Evolutionary conservation across 2,888 invertebrate genomes (phyloP), one percentile per base, ranked within the genome.

Genomic region (Aproaerema taeniolella): DNA sequence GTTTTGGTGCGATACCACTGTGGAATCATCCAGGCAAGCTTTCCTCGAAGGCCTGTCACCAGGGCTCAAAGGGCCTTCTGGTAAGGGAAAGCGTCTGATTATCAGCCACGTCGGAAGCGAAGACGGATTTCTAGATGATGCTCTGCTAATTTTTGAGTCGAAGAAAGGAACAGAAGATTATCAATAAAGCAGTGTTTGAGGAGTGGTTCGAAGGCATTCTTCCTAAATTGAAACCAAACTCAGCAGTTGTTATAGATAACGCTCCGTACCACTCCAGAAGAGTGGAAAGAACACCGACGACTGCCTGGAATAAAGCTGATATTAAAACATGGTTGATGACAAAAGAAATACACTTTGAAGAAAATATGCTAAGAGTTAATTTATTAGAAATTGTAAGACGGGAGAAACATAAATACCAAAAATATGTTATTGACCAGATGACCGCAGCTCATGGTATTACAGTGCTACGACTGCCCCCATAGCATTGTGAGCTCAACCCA

Each of bases 11-110:
- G n/a, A n/a, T n/a, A n/a, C n/a, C n/a, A 29, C 29, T 10, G 42
- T 43, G 26, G 31, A 26, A 43, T 41, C 39, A 36, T 46, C 45
- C 42, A 42, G 49, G 38, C 45, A 53, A 38, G 50, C 48, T 31
- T 53, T 53, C 43, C 43, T 49, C 39, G 48, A 49, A 35, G 46
- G 48, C 39, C 44, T 51, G 40, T 50, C 43, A 38, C 47, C 52
- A 31, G 46, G 47, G 37, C 33, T 47, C 35, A 47, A 46, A 43
- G 38, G 42, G 38, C 47, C 45, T 41, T 29, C 38, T 41, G 43
- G 42, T 41, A 47, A 49, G 16, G 44, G 38, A 1, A 43, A 38
- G 28, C 32, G 41, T 32, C 31, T 46, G 41, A 39, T 46, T 43
- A 43, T 40, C 40, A 35, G 42, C 38, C 45, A 40, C 43, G 41